Evolutionary conservation across 1,140 invertebrate genomes (phyloP), one percentile per base, ranked within the genome.

Genomic region (Drosophila auraria): DNA sequence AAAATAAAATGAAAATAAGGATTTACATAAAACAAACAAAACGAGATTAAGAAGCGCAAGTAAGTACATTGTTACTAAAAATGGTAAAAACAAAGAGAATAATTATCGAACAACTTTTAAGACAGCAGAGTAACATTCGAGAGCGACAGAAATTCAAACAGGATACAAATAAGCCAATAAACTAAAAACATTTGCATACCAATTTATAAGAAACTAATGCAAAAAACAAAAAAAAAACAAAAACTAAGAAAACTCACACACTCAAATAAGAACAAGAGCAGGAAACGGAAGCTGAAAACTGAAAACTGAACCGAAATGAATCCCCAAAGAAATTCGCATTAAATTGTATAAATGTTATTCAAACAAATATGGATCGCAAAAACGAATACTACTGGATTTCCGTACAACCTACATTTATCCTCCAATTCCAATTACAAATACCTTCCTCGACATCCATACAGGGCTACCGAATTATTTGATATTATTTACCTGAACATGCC

Each of bases 61-160:
- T 87, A 87, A 92, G 79, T 73, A 91, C 86, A 87, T 92, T 92
- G 91, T 92, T 91, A 91, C 83, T 89, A 79, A 91, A 76, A 66
- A 68, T 75, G 63, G 70, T 25, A 49, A 60, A 80, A 61, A 69
- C 50, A 73, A 53, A 61, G 33, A 17, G 49, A 63, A 64, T 38
- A 70, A 60, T 69, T 78, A 78, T 60, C 53, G 72, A 78, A 66
- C 25, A 75, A 61, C 73, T 76, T 80, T 83, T 64, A 63, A 69
- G 65, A 47, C 60, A 58, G 62, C 58, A 45, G 61, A 75, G 56
- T 49, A 47, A 38, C 63, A 74, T 57, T 63, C 30, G 45, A 63
- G 53, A 63, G 53, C 27, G 56, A 68, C 53, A 82, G 59, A 69
- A 78, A 82, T 74, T 82, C 61, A 83, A 70, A 49, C 30, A 74